phyloP scores from a whole-genome alignment of 2,797 vertebrate genomes.

The Urocyon cinereoargenteus region DNA sequence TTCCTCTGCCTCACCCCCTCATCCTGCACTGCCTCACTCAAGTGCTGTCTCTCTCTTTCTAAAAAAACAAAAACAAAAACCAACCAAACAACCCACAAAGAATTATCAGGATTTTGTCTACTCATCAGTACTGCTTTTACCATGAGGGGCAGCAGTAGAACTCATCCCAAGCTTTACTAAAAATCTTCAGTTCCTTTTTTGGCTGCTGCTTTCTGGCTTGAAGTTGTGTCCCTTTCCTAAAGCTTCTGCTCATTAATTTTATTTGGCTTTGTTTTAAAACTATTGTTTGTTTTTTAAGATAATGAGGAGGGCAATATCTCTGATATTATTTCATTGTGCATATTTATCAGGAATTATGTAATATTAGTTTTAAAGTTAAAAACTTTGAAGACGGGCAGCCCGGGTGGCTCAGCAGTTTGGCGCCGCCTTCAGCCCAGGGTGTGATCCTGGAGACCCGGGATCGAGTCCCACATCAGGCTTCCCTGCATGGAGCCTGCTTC shows the following conservation, averaged over 20 bases:
- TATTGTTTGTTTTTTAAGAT: neutral
- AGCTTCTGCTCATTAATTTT: conserved; percentile 48
- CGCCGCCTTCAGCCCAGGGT: too few species aligned
- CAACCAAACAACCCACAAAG: neutral
- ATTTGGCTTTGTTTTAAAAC: conserved; percentile 21
- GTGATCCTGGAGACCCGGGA: too few species aligned
- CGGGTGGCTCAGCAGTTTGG: too few species aligned
- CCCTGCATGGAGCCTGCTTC: too few species aligned
- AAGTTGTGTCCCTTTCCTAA: neutral
- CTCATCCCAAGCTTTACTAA: neutral
- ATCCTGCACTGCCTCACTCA: too few species aligned
- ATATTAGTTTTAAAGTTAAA: conserved; percentile 32
- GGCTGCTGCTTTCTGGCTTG: neutral
- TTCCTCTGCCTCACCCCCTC: too few species aligned
- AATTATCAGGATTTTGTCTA: conserved; percentile 22
- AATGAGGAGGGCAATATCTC: neutral
- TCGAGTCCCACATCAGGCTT: too few species aligned
- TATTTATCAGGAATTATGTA: conserved; percentile 19
- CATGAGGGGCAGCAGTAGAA: neutral
- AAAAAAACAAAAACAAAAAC: too few species aligned
- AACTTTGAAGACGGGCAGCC: neutral
- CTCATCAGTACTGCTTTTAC: neutral
- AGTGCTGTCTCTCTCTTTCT: too few species aligned
- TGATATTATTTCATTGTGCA: neutral
- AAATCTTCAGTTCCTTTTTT: neutral